Conservation (phyloP, 2,113 vertebrate species). For the Rhinolophus ferrumequinum region DNA sequence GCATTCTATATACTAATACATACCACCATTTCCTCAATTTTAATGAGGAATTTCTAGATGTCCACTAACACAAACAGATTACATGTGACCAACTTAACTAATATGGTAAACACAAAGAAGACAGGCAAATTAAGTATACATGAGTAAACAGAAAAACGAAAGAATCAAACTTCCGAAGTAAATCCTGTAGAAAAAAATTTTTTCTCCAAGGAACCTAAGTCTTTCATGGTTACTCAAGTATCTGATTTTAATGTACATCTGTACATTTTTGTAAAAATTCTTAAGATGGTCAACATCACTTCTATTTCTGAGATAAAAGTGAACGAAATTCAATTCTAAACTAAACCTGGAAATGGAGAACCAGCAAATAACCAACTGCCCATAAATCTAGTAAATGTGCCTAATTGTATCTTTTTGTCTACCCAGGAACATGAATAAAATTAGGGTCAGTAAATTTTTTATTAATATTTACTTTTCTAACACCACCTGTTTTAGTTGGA, state of each 20-base stretch:
- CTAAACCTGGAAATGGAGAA: slow-evolving; percentile 39
- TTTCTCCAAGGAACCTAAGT: not conserved
- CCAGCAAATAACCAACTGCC: not conserved
- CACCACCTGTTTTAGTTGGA: not conserved
- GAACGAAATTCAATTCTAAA: slow-evolving; percentile 46
- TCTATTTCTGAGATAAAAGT: slow-evolving; percentile 15
- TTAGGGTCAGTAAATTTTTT: not conserved
- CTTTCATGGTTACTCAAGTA: not conserved
- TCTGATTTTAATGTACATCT: slow-evolving; percentile 38
- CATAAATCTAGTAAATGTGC: not conserved
- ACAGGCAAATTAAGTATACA: not conserved
- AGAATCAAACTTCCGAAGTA: slow-evolving; percentile 28
- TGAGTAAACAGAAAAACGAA: not conserved
- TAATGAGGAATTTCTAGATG: slow-evolving; percentile 5
- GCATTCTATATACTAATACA: not conserved
- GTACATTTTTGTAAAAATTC: slow-evolving; percentile 4
- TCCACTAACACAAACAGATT: slow-evolving; percentile 13
- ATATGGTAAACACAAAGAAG: not conserved
- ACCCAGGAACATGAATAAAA: not conserved
- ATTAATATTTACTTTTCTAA: slow-evolving; percentile 15
- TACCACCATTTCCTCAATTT: not conserved
- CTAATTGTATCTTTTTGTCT: not conserved
- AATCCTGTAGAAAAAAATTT: not conserved
- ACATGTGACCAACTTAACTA: slow-evolving; percentile 26
- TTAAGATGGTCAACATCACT: slow-evolving; percentile 10